phyloP scores from a whole-genome alignment of 2,797 vertebrate genomes.

The Psittacula derbiana region DNA sequence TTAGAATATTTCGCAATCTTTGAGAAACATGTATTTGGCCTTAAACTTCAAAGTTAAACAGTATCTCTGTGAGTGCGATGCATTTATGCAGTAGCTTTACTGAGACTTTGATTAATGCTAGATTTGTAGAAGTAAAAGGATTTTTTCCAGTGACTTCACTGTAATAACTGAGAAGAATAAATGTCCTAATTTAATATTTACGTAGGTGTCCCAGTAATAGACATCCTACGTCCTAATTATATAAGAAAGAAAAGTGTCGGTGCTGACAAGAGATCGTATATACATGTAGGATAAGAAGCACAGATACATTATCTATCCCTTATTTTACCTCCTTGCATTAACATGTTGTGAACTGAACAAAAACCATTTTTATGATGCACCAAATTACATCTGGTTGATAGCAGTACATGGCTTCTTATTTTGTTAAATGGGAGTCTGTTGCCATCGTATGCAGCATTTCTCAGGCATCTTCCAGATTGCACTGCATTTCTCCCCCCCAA shows the following conservation, averaged over 20 bases:
- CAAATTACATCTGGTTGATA: slow-evolving; percentile 15
- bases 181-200: slow-evolving; percentile 69
- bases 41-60: not conserved
- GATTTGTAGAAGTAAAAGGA: not conserved
- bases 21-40: not conserved
- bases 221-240: slow-evolving; percentile 62
- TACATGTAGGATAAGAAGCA: slow-evolving; percentile 28
- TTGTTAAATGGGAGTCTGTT: not conserved
- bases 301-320: slow-evolving; percentile 31
- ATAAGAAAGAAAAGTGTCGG: slow-evolving; percentile 60
- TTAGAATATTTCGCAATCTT: not conserved
- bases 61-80: accelerated
- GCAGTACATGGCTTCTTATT: not conserved
- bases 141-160: slow-evolving; percentile 4
- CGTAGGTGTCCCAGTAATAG: slow-evolving; percentile 59
- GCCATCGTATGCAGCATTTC: not conserved
- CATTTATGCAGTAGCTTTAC: not conserved
- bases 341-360: not conserved
- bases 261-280: slow-evolving; percentile 34
- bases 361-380: slow-evolving; percentile 27
- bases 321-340: slow-evolving; percentile 18
- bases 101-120: not conserved
- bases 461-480: not conserved
- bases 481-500: not conserved
- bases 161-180: slow-evolving; percentile 52